These are phyloP conservation scores for Enteromius paludinosus DNA, from an alignment of 2,797 vertebrate genomes.

Conservation along the genomic window DNA sequence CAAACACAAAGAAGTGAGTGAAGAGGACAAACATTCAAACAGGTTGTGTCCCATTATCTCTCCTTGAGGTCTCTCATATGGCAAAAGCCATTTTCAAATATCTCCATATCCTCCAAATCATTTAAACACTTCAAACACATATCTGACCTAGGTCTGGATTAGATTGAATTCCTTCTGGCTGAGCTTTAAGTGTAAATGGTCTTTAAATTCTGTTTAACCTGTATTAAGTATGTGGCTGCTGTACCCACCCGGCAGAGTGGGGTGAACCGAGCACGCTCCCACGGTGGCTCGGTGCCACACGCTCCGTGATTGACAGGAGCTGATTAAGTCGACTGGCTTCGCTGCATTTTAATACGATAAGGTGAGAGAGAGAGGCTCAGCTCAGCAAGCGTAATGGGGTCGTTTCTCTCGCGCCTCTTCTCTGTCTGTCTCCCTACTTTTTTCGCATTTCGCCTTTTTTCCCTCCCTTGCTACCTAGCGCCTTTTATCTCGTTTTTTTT, in stretches of 20 bases:
- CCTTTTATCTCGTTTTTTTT: conserved; percentile 35
- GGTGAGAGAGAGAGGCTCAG: conserved; percentile 50
- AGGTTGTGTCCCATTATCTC: conserved; percentile 34
- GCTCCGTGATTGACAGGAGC: conserved; percentile 52
- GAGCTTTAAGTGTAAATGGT: conserved; percentile 47
- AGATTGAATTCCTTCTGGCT: conserved; percentile 42
- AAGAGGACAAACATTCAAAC: conserved; percentile 29
- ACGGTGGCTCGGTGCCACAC: conserved; percentile 38
- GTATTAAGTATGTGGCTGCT: conserved; percentile 43
- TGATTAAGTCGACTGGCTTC: conserved; percentile 57
- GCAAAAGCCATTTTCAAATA: conserved; percentile 45
- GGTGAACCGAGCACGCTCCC: conserved; percentile 34
- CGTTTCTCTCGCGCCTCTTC: conserved; percentile 25
- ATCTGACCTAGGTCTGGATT: conserved; percentile 46
- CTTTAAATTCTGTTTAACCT: conserved; percentile 55
- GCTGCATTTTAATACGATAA: conserved; percentile 57
- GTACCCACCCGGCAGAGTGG: conserved; percentile 22
- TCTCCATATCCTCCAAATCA: conserved; percentile 33
- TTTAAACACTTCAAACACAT: conserved; percentile 38
- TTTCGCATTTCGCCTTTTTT: neutral
- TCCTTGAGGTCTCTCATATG: conserved; percentile 11
- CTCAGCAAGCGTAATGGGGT: conserved; percentile 45
- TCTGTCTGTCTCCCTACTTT: conserved; percentile 14
- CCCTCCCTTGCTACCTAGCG: conserved; percentile 22
- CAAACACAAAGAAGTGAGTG: neutral